Base-by-base conservation (phyloP, 1,140 invertebrate genomes). In the Bombus confusus region DNA sequence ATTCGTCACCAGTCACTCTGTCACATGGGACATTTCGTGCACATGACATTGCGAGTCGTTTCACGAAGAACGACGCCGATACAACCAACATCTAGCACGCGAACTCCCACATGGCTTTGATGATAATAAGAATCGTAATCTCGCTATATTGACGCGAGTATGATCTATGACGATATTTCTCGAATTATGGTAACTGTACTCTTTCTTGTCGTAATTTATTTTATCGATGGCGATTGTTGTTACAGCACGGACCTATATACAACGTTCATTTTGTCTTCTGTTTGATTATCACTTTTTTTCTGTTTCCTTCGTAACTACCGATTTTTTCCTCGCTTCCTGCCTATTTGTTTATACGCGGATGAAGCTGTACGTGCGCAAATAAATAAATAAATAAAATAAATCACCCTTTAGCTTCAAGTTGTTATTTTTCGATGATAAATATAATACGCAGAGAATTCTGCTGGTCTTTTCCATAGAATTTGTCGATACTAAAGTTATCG, bases 1-100 rank as follows among this genome's bases (percentile, higher is more conserved):
- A 79, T 84, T 59, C 43, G 76, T 77, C 39, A 64, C 41, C 52
- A 83, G 77, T 52, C 72, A 34, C 62, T 34, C 9, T 47, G 62
- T 76, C 64, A n/a, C 74, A 69, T 22, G 57, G 62, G 57, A 59
- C 66, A 57, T 83, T 80, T 84, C 52, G 47, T 28, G 83, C 68
- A 47, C 52, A 34, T 84, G 83, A 71, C n/a, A 34, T 37, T 64
- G 59, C 76, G 43, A 41, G 59, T 68, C 28, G 41, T 74, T 77
- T 76, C 39, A 13, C 84, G 43, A 52, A 57, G n/a, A 80, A 47
- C 84, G 15, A 3, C 31, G 10, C n/a, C 59, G 8, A 68, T 37
- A 52, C 47, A 52, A 52, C 47, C 47, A 52, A 52, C 47, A 22
- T 37, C 2, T 31, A 6, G 15, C n/a, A 72, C 28, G 15, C 22